Evolutionary conservation across 2,113 vertebrate genomes (phyloP).

Genomic region (Sitta europaea): DNA sequence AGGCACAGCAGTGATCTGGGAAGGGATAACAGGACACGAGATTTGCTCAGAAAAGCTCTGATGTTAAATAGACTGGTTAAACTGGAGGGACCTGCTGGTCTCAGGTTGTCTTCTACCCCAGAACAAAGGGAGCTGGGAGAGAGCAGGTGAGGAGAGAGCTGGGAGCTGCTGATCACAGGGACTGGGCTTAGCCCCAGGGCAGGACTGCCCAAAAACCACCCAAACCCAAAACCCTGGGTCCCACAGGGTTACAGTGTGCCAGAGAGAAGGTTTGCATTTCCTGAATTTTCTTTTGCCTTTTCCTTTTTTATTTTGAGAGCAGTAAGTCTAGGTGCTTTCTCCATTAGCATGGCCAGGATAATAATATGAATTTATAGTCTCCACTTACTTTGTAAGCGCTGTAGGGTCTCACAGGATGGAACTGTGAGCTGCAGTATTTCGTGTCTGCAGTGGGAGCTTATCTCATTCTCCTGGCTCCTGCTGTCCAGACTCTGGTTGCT

Average conservation of each 20-base stretch:
- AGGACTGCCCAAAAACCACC: neutral
- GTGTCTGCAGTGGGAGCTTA: neutral
- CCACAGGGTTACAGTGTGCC: rapidly evolving
- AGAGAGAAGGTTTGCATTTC: neutral
- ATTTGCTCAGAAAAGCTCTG: neutral
- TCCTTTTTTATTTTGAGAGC: neutral
- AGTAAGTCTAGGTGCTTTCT: neutral
- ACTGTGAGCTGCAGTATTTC: neutral
- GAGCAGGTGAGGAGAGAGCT: neutral
- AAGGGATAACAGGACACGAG: neutral
- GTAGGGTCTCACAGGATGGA: neutral
- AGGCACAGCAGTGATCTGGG: neutral
- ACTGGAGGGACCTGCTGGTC: neutral
- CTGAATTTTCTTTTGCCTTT: neutral
- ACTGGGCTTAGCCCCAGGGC: neutral
- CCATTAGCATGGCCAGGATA: neutral
- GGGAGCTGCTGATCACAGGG: neutral
- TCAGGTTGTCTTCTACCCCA: neutral
- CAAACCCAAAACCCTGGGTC: too few relatives aligned
- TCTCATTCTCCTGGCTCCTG: neutral
- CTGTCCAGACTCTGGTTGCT: neutral
- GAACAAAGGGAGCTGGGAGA: neutral
- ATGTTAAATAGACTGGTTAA: neutral
- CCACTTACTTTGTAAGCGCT: neutral
- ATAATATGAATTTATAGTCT: neutral